Conservation (phyloP, 2,113 vertebrate genomes). For the Puntigrus tetrazona region DNA sequence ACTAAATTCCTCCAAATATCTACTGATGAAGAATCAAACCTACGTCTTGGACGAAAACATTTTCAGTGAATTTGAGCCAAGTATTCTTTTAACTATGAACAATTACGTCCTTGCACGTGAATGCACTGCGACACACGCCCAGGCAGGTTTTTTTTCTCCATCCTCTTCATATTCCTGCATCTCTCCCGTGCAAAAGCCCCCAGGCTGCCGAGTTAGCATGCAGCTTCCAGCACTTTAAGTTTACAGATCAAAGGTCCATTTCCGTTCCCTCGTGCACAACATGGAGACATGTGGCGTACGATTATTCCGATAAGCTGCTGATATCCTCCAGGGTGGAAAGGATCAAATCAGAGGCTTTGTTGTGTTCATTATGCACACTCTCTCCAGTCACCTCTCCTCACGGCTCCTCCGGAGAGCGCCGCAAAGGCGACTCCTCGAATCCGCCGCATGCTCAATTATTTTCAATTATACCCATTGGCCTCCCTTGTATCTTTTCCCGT, state of each 20-base stretch:
- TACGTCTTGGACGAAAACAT: background rate
- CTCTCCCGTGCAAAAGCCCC: constrained; percentile 62
- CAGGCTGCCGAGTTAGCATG: constrained; percentile 59
- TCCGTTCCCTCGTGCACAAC: constrained; percentile 64
- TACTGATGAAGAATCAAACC: background rate
- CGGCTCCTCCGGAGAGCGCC: constrained; percentile 68
- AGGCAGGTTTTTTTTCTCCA: background rate
- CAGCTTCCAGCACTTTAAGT: constrained; percentile 56
- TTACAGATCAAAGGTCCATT: constrained; percentile 74
- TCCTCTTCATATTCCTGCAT: constrained; percentile 58
- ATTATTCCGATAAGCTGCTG: constrained; percentile 70
- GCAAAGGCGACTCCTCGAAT: constrained; percentile 73
- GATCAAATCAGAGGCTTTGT: constrained; percentile 68
- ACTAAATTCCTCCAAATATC: background rate
- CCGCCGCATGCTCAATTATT: constrained; percentile 77
- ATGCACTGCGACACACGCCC: constrained; percentile 11
- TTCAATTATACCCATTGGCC: constrained; percentile 76
- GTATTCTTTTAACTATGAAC: background rate
- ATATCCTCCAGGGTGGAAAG: constrained; percentile 60
- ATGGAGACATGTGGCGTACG: constrained; percentile 64
- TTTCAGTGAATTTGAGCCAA: background rate
- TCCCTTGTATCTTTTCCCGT: constrained; percentile 68
- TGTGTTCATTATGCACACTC: constrained; percentile 71
- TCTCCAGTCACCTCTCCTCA: constrained; percentile 33
- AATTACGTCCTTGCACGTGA: background rate